Evolutionary conservation across 2,797 vertebrate species (phyloP).

Genomic region (Potorous gilbertii): DNA sequence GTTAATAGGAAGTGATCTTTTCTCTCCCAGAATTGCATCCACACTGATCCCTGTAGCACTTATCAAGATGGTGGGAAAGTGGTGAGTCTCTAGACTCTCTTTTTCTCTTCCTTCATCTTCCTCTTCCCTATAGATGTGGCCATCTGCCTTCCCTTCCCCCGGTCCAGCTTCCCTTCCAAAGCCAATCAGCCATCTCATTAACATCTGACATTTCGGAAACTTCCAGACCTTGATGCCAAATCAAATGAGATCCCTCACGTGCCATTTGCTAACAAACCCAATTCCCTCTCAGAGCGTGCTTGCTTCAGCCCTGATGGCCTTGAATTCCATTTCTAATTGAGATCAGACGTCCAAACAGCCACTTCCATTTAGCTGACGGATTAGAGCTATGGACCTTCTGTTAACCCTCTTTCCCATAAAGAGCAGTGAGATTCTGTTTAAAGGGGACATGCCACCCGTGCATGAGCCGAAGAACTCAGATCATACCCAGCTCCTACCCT

Average conservation of each 20-base stretch:
- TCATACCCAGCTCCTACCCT: fast-evolving
- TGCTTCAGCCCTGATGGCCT: background rate
- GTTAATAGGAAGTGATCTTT: background rate
- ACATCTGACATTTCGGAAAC: constrained; percentile 65
- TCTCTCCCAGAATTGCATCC: background rate
- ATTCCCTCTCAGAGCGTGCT: background rate
- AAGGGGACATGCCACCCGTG: background rate
- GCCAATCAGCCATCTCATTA: constrained; percentile 54
- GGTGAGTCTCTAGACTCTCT: background rate
- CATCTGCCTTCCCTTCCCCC: background rate
- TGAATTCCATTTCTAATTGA: background rate
- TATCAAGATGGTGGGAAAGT: background rate
- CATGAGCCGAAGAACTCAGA: background rate
- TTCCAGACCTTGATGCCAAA: constrained; percentile 53
- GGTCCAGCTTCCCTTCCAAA: constrained; percentile 33
- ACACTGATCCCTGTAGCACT: background rate
- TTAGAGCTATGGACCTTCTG: background rate
- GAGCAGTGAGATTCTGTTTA: background rate
- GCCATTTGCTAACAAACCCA: constrained; percentile 39
- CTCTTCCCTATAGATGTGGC: background rate
- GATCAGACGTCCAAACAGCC: background rate
- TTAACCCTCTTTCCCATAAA: background rate
- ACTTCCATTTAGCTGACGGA: background rate
- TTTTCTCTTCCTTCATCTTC: background rate
- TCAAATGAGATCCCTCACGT: constrained; percentile 40